A percentile compares a stretch with the other conserved stretches of the same genome.
Conservation (phyloP, 2,797 vertebrate species). For the Psittacula derbiana region DNA sequence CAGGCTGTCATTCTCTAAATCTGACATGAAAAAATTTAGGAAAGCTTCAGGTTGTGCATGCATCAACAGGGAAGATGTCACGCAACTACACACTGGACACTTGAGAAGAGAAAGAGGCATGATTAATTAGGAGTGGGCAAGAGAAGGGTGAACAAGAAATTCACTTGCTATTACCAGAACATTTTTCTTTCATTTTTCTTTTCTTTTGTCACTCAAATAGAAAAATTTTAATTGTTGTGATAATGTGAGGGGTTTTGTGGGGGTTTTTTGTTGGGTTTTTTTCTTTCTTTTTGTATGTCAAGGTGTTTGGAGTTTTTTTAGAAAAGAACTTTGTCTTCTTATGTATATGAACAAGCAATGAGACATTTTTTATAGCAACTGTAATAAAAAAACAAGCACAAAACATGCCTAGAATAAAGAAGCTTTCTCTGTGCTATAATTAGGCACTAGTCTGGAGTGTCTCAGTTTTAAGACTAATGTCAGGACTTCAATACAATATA, state of each 20-base stretch:
- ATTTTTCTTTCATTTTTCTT: background rate
- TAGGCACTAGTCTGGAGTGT: background rate
- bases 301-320: background rate
- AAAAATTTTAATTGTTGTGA: background rate
- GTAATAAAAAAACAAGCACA: background rate
- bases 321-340: too few relatives aligned
- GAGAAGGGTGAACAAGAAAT: background rate
- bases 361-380: background rate
- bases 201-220: background rate
- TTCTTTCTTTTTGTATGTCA: background rate
- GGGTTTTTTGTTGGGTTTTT: too few relatives aligned
- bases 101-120: background rate
- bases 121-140: background rate
- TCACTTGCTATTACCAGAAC: background rate
- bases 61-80: background rate
- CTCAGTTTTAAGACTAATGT: background rate
- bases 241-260: background rate
- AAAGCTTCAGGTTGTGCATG: background rate
- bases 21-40: background rate
- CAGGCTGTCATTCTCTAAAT: background rate
- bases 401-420: background rate
- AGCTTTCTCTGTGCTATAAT: background rate
- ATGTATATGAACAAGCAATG: background rate
- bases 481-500: background rate
- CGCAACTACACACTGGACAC: rapidly evolving